phyloP scores from a whole-genome alignment of 2,797 vertebrate species.

The Apodemus agrarius region DNA sequence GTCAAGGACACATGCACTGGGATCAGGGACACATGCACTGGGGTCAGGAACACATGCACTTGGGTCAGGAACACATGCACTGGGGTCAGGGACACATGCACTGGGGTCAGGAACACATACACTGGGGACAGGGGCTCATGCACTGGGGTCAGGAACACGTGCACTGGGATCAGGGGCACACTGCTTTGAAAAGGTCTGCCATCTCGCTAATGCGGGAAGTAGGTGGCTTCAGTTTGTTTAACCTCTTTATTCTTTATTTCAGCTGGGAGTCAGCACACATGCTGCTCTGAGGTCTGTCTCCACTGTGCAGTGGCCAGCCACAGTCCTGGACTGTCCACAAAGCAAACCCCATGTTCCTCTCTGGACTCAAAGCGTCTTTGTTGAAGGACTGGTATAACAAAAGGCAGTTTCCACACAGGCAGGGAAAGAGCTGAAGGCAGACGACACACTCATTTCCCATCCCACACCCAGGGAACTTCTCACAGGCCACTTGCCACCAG shows the following conservation, averaged over 20 bases:
- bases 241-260: neutral
- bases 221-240: neutral
- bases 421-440: neutral
- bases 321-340: neutral
- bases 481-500: neutral
- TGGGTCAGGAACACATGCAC: neutral
- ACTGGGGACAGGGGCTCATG: neutral
- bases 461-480: neutral
- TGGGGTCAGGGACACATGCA: neutral
- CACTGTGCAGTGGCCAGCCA: neutral
- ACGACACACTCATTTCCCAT: neutral
- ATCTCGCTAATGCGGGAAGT: neutral
- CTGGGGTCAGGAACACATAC: neutral
- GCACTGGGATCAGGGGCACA: no score
- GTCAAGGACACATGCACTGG: neutral
- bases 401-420: neutral
- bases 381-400: neutral
- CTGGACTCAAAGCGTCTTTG: neutral
- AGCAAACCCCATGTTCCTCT: neutral
- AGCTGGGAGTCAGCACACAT: neutral
- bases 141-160: neutral
- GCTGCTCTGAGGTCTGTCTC: neutral
- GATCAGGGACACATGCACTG: neutral
- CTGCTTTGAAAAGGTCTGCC: neutral
- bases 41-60: neutral